A percentile compares a stretch with the other conserved stretches of the same genome.
phyloP scores from a whole-genome alignment of 2,113 vertebrate species.

The Haplotaxodon microlepis region DNA sequence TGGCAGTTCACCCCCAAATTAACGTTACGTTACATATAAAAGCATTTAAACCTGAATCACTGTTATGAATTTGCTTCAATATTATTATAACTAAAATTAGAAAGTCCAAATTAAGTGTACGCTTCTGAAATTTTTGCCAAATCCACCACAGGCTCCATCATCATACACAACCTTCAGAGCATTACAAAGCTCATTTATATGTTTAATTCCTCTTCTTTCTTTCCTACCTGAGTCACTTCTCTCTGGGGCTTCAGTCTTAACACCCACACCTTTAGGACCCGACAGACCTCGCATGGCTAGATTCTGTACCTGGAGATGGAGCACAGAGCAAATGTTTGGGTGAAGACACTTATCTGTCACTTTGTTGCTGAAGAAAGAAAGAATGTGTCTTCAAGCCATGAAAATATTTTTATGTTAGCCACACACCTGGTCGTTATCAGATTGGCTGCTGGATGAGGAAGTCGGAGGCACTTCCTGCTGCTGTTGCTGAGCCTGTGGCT shows the following conservation, averaged over 20 bases:
- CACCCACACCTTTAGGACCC: conserved; percentile 39
- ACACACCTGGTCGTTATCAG: conserved; percentile 86
- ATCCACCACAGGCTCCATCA: background rate
- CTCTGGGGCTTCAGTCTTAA: conserved; percentile 69
- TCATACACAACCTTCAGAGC: background rate
- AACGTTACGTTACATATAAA: accelerated
- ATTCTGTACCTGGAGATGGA: conserved; percentile 60
- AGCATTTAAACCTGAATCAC: background rate
- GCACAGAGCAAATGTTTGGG: background rate
- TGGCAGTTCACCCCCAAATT: background rate
- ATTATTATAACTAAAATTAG: background rate
- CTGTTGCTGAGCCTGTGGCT: conserved; percentile 60
- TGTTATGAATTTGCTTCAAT: background rate
- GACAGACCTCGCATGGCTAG: conserved; percentile 62
- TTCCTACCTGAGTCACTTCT: conserved; percentile 56
- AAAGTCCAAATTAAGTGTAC: background rate
- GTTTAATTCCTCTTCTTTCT: background rate
- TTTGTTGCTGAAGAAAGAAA: background rate
- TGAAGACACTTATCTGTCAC: background rate
- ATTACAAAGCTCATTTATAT: background rate
- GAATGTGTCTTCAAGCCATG: background rate
- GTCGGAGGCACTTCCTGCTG: conserved; percentile 80
- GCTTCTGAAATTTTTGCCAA: background rate
- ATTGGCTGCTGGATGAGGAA: conserved; percentile 75
- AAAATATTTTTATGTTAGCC: background rate